Evolutionary conservation across 2,113 vertebrate species (phyloP).

Genomic region (Entomyzon cyanotis): DNA sequence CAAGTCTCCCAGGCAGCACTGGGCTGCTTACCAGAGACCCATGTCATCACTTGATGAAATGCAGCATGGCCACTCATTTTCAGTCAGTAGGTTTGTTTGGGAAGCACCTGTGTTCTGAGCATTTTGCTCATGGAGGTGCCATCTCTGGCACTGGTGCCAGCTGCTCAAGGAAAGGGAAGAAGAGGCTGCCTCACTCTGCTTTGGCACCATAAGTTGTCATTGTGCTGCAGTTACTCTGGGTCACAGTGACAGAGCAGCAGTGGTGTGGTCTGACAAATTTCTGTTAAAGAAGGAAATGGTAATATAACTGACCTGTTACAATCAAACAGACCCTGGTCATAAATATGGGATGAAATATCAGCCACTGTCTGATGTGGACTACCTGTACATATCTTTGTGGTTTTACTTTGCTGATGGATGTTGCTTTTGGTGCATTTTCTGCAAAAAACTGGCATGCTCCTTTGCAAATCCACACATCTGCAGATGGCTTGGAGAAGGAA

Average conservation of each 20-base stretch:
- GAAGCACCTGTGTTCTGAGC: neutral
- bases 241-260: neutral
- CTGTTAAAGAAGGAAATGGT: neutral
- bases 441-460: neutral
- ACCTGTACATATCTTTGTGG: neutral
- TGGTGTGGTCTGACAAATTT: neutral
- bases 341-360: neutral
- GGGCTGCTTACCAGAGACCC: accelerated
- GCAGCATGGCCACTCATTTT: neutral
- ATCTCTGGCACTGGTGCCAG: accelerated
- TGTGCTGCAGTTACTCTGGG: neutral
- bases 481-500: neutral
- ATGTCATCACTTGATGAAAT: accelerated
- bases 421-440: neutral
- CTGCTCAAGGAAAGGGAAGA: neutral
- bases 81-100: accelerated
- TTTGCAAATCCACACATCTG: neutral
- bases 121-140: neutral
- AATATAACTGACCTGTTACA: accelerated
- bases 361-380: neutral
- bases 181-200: neutral
- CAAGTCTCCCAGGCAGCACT: neutral
- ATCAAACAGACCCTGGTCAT: neutral
- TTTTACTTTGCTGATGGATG: neutral
- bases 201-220: neutral